Base-by-base conservation (phyloP, 1,140 invertebrate species). In the Ceratosolen solmsi region DNA sequence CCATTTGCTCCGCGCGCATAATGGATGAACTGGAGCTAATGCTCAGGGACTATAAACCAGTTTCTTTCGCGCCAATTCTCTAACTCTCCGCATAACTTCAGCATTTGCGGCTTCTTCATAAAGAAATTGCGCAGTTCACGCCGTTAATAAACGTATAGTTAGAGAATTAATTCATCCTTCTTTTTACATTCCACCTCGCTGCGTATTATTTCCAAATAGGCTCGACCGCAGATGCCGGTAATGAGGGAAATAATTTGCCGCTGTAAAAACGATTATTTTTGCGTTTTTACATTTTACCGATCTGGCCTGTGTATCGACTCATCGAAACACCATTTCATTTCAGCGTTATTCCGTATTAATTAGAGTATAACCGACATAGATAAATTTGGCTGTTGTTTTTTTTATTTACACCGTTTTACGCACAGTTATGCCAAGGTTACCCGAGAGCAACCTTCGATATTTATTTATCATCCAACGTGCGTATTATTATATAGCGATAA, bases 1-100 rank as follows among this genome's bases (percentile, higher is more conserved):
- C 51, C 36, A 30, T 72, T 46, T 8, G 38, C n/a, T 5, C 8
- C 46, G 68, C 38, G 17, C 20, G 60, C 41, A 30, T 36, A 33
- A 25, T 49, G 78, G 63, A 73, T 72, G 33, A 60, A 38, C 33
- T 33, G 68, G 41, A 38, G 70, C 77, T 71, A 78, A 70, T 56
- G 76, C 49, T 54, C 51, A n/a, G 73, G 41, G n/a, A 63, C 22
- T n/a, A 38, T 22, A 80, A 80, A 73, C 78, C 78, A 33, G 78
- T 73, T 73, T 70, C 33, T 46, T 71, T 56, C n/a, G 65, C 49
- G 30, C 25, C 33, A 49, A 20, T 56, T 33, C n/a, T 46, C 25
- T 41, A 33, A 22, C n/a, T n/a, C 13, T 72, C 25, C 3, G 4
- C 33, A 20, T 25, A 72, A n/a, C 25, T 27, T 51, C n/a, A 17